Evolutionary conservation across 2,113 vertebrate species (phyloP), one percentile per base, ranked within the genome.

Genomic region (Tamias sibiricus): DNA sequence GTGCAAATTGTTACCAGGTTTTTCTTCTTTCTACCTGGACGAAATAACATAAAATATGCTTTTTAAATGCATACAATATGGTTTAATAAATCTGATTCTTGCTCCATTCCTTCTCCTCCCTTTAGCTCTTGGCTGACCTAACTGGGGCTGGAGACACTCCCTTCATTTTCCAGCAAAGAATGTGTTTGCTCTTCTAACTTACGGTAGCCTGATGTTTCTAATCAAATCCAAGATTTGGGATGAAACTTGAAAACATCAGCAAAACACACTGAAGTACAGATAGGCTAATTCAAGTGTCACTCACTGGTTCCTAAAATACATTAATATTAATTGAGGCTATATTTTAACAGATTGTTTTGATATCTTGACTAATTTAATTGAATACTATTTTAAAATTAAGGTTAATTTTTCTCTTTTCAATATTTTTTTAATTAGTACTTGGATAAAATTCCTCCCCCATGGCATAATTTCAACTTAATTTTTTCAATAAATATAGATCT

Each of bases 1-100:
- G 66, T 76, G 20, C 90, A 97, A 98, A 98, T 96, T 97, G 59
- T 96, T 98, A 98, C 84, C 91, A 98, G 81, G 98, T 97, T 98
- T 98, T 90, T 85, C 91, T 97, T 52, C 49, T 97, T 98, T 94
- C 89, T 98, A 98, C 98, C 97, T 98, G 91, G 96, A 97, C 97
- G 79, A 97, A 98, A 97, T 96, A 97, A 95, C 95, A 95, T 62
- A 77, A 97, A 97, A 52, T 89, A 64, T 88, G 90, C 62, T 94
- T 96, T 91, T 97, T 91, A 97, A 62, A 97, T 85, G n/a, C 42
- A 28, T 87, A 92, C 44, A 91, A 94, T 93, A 93, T 95, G 96
- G 87, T 91, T 96, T 98, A 97, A 95, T 97, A 97, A 92, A 87
- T 91, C 59, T 94, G 95, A 95, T 92, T 71, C 66, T 94, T 62